Percentiles rank a stretch among this genome's conserved stretches.
phyloP scores from a whole-genome alignment of 2,888 invertebrate genomes.

The Chrysopilus asiliformis region DNA sequence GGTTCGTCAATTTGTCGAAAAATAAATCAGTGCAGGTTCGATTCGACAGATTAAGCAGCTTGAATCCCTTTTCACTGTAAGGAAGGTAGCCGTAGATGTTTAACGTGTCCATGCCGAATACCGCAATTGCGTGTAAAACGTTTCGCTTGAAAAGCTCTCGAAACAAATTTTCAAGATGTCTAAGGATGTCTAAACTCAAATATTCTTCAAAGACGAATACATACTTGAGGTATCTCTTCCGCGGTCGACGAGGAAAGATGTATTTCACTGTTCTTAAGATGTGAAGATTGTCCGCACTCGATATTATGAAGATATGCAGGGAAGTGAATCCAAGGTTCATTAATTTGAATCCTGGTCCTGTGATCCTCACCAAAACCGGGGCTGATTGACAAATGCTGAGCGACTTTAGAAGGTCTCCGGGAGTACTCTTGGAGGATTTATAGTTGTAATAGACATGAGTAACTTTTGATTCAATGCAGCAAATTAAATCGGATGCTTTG shows the following conservation, averaged over 20 bases:
- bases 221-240: constrained; percentile 7
- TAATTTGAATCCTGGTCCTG: background rate
- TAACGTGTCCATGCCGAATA: constrained; percentile 4
- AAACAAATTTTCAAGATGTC: constrained; percentile 3
- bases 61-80: background rate
- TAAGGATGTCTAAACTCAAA: background rate
- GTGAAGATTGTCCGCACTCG: background rate
- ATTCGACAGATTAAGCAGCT: background rate
- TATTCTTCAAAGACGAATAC: constrained; percentile 6
- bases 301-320: constrained; percentile 5
- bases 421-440: background rate
- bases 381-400: constrained; percentile 7
- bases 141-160: constrained; percentile 4
- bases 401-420: constrained; percentile 5
- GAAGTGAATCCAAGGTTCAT: constrained; percentile 4
- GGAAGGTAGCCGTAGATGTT: constrained; percentile 6
- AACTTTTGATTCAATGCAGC: constrained; percentile 1
- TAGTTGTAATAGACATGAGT: constrained; percentile 4
- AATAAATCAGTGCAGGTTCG: background rate
- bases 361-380: constrained; percentile 4
- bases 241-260: background rate
- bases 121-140: constrained; percentile 8
- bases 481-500: constrained; percentile 1
- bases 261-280: constrained; percentile 1
- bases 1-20: constrained; percentile 7